phyloP scores from a whole-genome alignment of 2,888 invertebrate species.

The Lepidochitona cinerea region DNA sequence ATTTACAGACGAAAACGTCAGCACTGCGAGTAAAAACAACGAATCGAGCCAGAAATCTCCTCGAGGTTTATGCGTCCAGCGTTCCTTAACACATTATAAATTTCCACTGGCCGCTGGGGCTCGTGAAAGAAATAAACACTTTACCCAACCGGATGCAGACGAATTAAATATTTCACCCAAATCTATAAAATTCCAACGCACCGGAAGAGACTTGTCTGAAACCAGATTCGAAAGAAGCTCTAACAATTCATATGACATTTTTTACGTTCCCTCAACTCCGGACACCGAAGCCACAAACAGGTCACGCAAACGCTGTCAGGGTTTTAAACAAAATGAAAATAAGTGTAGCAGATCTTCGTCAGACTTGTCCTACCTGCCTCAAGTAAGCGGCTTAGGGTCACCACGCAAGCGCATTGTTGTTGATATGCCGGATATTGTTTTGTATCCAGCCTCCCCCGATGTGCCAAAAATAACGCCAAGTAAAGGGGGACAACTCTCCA shows the following conservation, averaged over 20 bases:
- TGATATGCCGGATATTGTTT: constrained; percentile 57
- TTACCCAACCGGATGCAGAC: neutral
- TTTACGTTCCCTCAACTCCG: neutral
- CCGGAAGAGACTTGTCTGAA: neutral
- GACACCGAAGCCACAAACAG: neutral
- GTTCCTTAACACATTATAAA: neutral
- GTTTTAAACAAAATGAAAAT: too few relatives aligned
- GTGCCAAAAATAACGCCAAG: neutral
- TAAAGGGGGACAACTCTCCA: constrained; percentile 24
- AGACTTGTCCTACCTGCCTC: neutral
- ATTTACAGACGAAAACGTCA: neutral
- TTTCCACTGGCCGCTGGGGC: neutral
- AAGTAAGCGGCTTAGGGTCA: neutral
- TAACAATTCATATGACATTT: neutral
- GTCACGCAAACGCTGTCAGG: too few relatives aligned
- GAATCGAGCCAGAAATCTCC: neutral
- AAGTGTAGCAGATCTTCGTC: neutral
- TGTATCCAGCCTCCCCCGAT: constrained; percentile 43
- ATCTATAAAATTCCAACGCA: neutral
- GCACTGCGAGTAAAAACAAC: neutral
- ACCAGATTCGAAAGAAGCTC: neutral
- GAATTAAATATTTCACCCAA: neutral
- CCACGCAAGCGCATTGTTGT: constrained; percentile 39
- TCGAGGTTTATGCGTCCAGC: neutral
- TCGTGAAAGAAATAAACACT: neutral